Conservation (phyloP, 92 coral and sea anemone genomes). For the Diadumene lineata region DNA sequence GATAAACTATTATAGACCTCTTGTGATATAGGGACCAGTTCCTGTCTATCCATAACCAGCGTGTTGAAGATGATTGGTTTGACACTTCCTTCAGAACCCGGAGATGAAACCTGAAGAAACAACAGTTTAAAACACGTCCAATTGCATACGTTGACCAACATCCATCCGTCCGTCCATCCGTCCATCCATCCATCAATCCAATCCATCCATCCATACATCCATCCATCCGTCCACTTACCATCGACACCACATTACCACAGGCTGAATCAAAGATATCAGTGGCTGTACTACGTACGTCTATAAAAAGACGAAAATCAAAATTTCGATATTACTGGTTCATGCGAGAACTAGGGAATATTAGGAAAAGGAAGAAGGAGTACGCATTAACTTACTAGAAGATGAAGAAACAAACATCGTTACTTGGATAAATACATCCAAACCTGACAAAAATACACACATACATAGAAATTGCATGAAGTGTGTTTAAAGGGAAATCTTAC, state of each 20-base stretch:
- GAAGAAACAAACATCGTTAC: too few relatives aligned
- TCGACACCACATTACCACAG: constrained; percentile 39
- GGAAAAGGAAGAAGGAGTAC: too few relatives aligned
- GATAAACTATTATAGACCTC: constrained; percentile 43
- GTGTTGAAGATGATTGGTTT: constrained; percentile 82
- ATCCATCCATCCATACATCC: background rate
- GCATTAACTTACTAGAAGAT: too few relatives aligned
- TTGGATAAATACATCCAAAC: too few relatives aligned
- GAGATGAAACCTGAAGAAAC: constrained; percentile 32
- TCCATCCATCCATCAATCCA: background rate
- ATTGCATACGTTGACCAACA: background rate
- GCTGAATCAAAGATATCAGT: constrained; percentile 38
- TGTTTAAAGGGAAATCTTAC: constrained; percentile 15
- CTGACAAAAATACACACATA: background rate
- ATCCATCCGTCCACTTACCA: constrained; percentile 20
- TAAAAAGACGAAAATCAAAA: background rate
- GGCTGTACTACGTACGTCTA: constrained; percentile 40
- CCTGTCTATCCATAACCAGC: constrained; percentile 70
- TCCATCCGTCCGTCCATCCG: background rate
- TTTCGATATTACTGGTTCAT: too few relatives aligned
- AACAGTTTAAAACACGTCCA: too few relatives aligned
- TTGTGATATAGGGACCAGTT: constrained; percentile 59
- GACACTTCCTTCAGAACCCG: constrained; percentile 6
- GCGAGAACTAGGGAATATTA: too few relatives aligned
- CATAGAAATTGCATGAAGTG: background rate